Percentiles rank a stretch among this genome's conserved stretches.
phyloP scores from a whole-genome alignment of 2,797 vertebrate species.

The Ptychadena robeensis region DNA sequence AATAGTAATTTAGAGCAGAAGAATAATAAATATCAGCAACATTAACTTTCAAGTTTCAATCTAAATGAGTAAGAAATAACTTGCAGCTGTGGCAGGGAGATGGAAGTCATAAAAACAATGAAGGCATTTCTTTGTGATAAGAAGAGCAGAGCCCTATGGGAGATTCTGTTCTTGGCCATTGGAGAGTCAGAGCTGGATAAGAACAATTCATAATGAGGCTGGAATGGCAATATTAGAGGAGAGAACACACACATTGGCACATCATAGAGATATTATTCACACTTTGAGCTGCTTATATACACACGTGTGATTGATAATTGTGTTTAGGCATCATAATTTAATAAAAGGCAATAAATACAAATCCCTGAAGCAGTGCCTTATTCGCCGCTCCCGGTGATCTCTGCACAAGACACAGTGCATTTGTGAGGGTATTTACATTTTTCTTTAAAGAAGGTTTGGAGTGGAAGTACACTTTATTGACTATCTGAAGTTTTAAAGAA shows the following conservation, averaged over 20 bases:
- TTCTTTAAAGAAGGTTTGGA: too few relatives aligned
- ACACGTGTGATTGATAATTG: not conserved
- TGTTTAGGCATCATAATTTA: not conserved
- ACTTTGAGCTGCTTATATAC: not conserved
- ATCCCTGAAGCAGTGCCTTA: too few relatives aligned
- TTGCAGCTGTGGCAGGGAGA: slow-evolving; percentile 48
- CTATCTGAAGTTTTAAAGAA: too few relatives aligned
- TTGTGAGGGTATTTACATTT: too few relatives aligned
- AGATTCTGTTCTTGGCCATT: slow-evolving; percentile 24
- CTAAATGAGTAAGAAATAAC: slow-evolving; percentile 53
- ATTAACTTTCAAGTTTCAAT: slow-evolving; percentile 41
- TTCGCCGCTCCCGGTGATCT: too few relatives aligned
- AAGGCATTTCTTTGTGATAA: slow-evolving; percentile 55
- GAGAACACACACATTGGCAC: slow-evolving; percentile 25
- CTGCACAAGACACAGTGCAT: too few relatives aligned
- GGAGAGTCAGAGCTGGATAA: slow-evolving; percentile 27
- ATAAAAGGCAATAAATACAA: not conserved
- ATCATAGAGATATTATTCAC: not conserved
- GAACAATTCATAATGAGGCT: not conserved
- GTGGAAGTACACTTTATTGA: too few relatives aligned
- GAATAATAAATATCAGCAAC: slow-evolving; percentile 27
- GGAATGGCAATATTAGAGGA: slow-evolving; percentile 8
- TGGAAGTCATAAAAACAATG: slow-evolving; percentile 25
- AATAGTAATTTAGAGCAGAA: slow-evolving; percentile 26
- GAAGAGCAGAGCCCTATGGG: slow-evolving; percentile 22